Evolutionary conservation across 2,113 vertebrate species (phyloP).

Genomic region (Edolisoma coerulescens): DNA sequence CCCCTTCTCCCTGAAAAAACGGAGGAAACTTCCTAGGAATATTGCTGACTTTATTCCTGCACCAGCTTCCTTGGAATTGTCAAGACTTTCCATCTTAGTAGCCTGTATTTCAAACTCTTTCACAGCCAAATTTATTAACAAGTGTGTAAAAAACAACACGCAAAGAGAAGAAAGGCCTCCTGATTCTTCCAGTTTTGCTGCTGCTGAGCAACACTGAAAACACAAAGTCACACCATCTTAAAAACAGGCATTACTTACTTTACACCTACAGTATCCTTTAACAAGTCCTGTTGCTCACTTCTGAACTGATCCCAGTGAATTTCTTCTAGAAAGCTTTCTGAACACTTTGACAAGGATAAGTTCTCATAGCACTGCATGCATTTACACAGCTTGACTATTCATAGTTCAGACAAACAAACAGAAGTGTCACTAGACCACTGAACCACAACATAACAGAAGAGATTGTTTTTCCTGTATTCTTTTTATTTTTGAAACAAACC

Average conservation of each 20-base stretch:
- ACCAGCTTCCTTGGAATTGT: background rate
- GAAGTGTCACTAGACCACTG: background rate
- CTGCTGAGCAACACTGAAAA: background rate
- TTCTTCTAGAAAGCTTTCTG: background rate
- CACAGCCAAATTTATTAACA: background rate
- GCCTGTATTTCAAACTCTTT: background rate
- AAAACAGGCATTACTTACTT: background rate
- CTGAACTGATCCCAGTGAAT: background rate
- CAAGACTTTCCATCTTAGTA: background rate
- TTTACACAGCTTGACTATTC: background rate
- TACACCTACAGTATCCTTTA: background rate
- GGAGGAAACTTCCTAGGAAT: background rate
- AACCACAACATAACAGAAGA: background rate
- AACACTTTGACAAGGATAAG: background rate
- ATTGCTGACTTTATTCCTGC: background rate
- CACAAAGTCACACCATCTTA: background rate
- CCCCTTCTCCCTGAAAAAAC: background rate
- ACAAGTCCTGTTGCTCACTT: background rate
- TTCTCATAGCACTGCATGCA: background rate
- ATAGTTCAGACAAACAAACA: background rate
- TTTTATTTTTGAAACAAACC: background rate
- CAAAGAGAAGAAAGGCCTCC: background rate
- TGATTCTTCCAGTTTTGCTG: background rate
- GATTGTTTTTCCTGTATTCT: background rate
- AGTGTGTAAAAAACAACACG: background rate